Conservation (phyloP, 2,113 vertebrate species). For the Pristiophorus japonicus region DNA sequence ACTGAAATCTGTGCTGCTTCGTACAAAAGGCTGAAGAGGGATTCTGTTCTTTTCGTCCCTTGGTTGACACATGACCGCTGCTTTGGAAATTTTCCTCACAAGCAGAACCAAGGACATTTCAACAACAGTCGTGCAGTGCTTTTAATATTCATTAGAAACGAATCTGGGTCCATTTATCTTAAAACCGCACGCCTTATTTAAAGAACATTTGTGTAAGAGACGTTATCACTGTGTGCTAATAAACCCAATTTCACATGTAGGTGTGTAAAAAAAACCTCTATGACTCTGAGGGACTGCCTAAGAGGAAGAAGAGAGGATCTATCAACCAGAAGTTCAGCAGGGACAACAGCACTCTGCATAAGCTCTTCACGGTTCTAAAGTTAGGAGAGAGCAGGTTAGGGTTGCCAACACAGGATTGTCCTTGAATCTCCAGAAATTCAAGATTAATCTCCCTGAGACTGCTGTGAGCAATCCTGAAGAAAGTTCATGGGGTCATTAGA, state of each 20-base stretch:
- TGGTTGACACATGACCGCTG: not conserved
- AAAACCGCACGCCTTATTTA: not conserved
- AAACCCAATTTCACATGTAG: not conserved
- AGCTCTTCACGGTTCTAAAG: not conserved
- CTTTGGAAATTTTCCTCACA: not conserved
- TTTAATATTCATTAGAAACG: not conserved
- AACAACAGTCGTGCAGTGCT: not conserved
- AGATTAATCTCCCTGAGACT: not conserved
- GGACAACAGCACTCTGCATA: too few species aligned
- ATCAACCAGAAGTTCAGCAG: too few species aligned
- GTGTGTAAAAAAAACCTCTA: not conserved
- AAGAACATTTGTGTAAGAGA: not conserved
- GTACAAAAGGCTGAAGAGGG: not conserved
- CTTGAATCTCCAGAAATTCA: not conserved
- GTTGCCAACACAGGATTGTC: not conserved
- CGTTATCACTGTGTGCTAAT: not conserved
- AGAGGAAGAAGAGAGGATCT: too few species aligned
- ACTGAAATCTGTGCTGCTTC: not conserved
- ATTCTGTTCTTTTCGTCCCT: not conserved
- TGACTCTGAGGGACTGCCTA: too few species aligned
- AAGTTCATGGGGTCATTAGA: not conserved
- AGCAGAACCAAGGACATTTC: not conserved
- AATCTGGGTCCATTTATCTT: not conserved
- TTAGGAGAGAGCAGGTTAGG: not conserved
- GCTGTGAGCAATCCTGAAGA: not conserved